A percentile compares a stretch with the other conserved stretches of the same genome.
Conservation (phyloP, 1,140 invertebrate species). For the Eueides isabella region DNA sequence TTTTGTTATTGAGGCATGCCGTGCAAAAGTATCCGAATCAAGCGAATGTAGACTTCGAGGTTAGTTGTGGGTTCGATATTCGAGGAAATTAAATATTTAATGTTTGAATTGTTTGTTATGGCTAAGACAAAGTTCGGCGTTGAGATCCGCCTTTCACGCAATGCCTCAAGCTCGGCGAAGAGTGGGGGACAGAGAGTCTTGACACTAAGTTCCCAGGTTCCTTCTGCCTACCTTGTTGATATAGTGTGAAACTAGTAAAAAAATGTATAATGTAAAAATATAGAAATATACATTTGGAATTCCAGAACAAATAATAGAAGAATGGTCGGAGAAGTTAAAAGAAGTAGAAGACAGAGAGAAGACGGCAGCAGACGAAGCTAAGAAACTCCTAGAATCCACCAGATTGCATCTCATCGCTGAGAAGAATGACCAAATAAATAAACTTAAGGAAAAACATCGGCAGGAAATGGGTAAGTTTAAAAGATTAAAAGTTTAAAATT, state of each 20-base stretch:
- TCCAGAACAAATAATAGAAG: conserved; percentile 67
- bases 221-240: not conserved
- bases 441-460: conserved; percentile 77
- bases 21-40: too few relatives aligned
- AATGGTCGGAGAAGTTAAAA: conserved; percentile 67
- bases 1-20: too few relatives aligned
- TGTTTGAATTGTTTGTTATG: too few relatives aligned
- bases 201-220: not conserved
- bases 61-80: too few relatives aligned
- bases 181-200: not conserved
- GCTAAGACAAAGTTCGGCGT: too few relatives aligned
- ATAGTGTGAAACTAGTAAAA: not conserved
- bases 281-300: conserved; percentile 2
- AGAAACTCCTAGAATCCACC: conserved; percentile 65
- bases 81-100: too few relatives aligned
- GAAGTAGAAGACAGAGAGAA: conserved; percentile 64
- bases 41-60: too few relatives aligned
- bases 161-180: too few relatives aligned
- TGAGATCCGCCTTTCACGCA: too few relatives aligned
- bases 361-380: conserved; percentile 63
- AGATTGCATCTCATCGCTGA: conserved; percentile 68
- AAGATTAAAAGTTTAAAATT: not conserved
- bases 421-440: conserved; percentile 68
- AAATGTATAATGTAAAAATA: not conserved
- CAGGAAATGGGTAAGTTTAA: conserved; percentile 70